phyloP scores from a whole-genome alignment of 2,888 invertebrate genomes.

The Drosophila antonietae region DNA sequence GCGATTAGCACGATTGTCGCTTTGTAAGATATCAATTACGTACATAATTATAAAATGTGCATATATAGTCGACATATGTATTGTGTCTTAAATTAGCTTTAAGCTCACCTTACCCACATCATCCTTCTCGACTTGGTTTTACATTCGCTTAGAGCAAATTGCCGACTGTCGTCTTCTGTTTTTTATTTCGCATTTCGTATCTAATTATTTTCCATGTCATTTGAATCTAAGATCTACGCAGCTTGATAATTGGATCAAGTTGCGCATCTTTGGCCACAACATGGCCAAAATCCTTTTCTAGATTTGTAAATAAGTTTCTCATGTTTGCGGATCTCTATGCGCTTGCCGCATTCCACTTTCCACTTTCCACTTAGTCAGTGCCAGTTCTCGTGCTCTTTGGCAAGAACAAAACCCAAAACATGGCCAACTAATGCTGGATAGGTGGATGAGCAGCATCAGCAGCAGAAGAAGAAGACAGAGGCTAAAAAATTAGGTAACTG shows the following conservation, averaged over 20 bases:
- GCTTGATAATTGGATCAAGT: conserved; percentile 4
- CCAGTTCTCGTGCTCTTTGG: conserved; percentile 32
- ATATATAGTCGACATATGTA: too few relatives aligned
- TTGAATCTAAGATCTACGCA: background rate
- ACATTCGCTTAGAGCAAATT: conserved; percentile 50
- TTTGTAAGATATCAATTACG: too few relatives aligned
- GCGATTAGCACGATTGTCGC: too few relatives aligned
- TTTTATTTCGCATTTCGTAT: background rate
- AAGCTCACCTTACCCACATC: background rate
- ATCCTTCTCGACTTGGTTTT: conserved; percentile 57
- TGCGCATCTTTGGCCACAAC: conserved; percentile 18
- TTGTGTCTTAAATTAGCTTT: too few relatives aligned
- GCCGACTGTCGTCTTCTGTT: conserved; percentile 26
- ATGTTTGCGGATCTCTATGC: conserved; percentile 32
- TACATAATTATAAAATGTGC: too few relatives aligned
- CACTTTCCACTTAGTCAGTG: conserved; percentile 28
- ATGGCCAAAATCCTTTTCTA: conserved; percentile 36
- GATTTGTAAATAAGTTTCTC: conserved; percentile 46
- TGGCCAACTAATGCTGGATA: conserved; percentile 35
- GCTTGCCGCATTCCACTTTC: conserved; percentile 27
- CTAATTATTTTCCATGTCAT: conserved; percentile 30
- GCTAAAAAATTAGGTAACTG: conserved; percentile 52
- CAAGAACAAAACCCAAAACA: conserved; percentile 36
- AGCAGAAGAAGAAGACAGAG: background rate
- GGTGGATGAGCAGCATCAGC: conserved; percentile 15